A percentile compares a stretch with the other conserved stretches of the same genome.
These are phyloP conservation scores for Agonopterix arenella DNA, from an alignment of 2,888 invertebrate species.

Conservation along the genomic window DNA sequence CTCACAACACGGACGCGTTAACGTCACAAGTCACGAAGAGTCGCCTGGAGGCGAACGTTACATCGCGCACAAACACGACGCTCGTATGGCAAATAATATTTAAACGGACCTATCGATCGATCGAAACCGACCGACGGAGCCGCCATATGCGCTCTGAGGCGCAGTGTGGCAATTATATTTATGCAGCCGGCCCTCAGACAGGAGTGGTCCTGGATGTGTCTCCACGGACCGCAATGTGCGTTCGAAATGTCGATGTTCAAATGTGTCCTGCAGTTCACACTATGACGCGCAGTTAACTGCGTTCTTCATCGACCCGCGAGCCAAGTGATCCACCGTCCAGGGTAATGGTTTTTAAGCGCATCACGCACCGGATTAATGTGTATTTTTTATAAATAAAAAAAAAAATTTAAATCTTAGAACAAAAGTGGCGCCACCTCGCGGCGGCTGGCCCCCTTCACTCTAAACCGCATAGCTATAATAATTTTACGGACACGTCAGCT, in stretches of 20 bases:
- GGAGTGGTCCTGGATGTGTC: conserved; percentile 58
- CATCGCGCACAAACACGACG: background rate
- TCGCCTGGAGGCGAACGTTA: background rate
- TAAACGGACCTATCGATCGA: conserved; percentile 12
- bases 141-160: conserved; percentile 11
- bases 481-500: background rate
- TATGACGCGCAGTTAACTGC: conserved; percentile 64
- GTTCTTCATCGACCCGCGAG: conserved; percentile 79
- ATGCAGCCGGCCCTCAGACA: conserved; percentile 58
- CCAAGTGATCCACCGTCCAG: conserved; percentile 76
- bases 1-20: background rate
- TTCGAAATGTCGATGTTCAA: conserved; percentile 79
- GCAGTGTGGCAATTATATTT: conserved; percentile 18
- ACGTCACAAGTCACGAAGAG: conserved; percentile 1
- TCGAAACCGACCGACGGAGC: conserved; percentile 11
- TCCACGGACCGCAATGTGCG: conserved; percentile 76
- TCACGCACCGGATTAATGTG: background rate
- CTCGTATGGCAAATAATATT: conserved; percentile 9
- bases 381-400: background rate
- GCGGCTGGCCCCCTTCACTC: background rate
- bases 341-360: conserved; percentile 32
- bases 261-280: conserved; percentile 71
- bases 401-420: background rate
- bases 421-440: too few species aligned
- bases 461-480: background rate